Evolutionary conservation across 2,113 vertebrate species (phyloP).

Genomic region (Pristiophorus japonicus): DNA sequence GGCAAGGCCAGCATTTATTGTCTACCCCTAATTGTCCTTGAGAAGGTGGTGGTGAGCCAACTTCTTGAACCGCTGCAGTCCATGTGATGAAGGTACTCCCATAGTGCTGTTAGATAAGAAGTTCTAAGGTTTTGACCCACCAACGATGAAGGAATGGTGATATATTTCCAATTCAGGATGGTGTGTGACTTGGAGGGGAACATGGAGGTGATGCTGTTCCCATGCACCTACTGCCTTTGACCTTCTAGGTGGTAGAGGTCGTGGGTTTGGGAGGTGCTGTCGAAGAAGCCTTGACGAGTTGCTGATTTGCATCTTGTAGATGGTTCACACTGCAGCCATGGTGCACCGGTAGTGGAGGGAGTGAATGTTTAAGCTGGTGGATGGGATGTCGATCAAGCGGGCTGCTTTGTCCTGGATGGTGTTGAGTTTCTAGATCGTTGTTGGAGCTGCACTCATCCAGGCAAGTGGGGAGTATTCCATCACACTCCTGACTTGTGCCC

Average conservation of each 20-base stretch:
- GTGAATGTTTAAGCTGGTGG: background rate
- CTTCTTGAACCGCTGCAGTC: too few relatives aligned
- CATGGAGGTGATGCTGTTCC: background rate
- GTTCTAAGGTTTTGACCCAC: background rate
- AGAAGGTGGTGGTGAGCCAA: background rate
- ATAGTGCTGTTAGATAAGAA: too few relatives aligned
- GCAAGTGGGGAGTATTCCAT: background rate
- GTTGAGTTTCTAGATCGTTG: background rate
- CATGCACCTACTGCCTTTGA: background rate
- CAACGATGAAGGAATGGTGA: background rate
- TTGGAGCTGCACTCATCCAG: background rate
- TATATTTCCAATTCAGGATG: background rate
- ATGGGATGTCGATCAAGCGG: background rate
- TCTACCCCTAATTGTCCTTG: background rate
- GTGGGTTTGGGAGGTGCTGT: background rate
- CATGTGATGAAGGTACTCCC: background rate
- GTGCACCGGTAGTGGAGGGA: background rate
- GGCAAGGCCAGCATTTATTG: background rate
- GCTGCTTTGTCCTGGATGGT: background rate
- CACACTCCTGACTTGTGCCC: background rate
- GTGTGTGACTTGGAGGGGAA: background rate
- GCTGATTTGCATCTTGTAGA: background rate
- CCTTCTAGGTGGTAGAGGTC: background rate
- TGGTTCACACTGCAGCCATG: background rate
- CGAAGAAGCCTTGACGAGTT: background rate